Evolutionary conservation across 2,113 vertebrate genomes (phyloP).

Genomic region (Zapus hudsonius): DNA sequence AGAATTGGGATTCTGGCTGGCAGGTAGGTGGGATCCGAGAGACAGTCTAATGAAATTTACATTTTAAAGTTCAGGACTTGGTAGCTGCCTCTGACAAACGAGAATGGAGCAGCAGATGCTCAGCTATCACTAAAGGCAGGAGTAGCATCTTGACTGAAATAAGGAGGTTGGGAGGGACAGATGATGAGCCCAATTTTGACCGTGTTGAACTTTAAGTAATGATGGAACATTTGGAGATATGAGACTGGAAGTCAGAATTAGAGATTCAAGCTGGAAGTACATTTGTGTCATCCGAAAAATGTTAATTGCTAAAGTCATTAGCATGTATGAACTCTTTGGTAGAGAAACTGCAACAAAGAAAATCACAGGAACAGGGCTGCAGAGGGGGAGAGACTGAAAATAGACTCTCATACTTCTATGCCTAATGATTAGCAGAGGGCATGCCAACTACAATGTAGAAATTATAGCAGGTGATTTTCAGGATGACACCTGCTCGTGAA

Average conservation of each 20-base stretch:
- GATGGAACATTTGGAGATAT: conserved; percentile 73
- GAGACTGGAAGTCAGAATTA: conserved; percentile 56
- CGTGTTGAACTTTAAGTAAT: conserved; percentile 70
- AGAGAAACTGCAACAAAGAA: conserved; percentile 33
- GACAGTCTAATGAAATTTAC: conserved; percentile 10
- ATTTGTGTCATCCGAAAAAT: conserved; percentile 68
- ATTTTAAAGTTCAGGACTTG: conserved; percentile 65
- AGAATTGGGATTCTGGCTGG: background rate
- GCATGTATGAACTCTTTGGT: conserved; percentile 47
- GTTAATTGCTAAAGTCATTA: conserved; percentile 68
- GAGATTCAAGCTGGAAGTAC: conserved; percentile 72
- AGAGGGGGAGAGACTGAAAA: background rate
- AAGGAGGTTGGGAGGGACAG: conserved; percentile 67
- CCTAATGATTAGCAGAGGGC: background rate
- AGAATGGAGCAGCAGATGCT: conserved; percentile 60
- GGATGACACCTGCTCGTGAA: background rate
- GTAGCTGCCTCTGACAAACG: conserved; percentile 41
- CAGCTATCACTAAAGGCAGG: conserved; percentile 49
- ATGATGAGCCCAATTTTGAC: conserved; percentile 71
- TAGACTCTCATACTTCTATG: background rate
- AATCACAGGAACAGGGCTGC: conserved; percentile 19
- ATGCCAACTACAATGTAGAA: background rate
- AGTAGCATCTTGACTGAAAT: conserved; percentile 72
- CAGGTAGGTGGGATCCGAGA: background rate
- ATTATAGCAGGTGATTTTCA: background rate